Base-by-base conservation (phyloP, 2,888 invertebrate genomes). In the Eucriotettix oculatus region DNA sequence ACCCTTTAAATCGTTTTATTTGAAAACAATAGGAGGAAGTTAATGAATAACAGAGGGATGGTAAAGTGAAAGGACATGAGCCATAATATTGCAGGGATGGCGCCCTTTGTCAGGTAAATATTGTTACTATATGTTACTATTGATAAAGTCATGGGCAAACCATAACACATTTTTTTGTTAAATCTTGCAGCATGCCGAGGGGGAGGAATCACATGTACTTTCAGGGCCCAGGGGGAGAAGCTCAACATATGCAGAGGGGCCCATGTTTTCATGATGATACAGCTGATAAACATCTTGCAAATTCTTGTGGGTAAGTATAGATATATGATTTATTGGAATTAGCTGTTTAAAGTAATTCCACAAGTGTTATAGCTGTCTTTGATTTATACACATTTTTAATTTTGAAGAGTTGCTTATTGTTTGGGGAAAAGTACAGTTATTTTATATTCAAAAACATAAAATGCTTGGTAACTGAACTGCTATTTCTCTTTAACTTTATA, bases 51-150 rank as follows among this genome's bases (percentile, higher is more conserved):
- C 58, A 56, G 61, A 63, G 63, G 61, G 62, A 63, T 64, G 60
- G 64, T 60, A 62, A 60, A 64, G 64, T 60, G 59, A 65, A 64
- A 61, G 65, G 65, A 65, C 64, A 86, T 86, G 86, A 85, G 85
- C 84, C 86, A 86, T 75, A 86, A 86, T 77, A 79, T 86, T 80
- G 80, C 82, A 74, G 86, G 85, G 78, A 86, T 86, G 86, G 84
- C 85, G 74, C 82, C 85, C 72, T 86, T 84, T 76, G 72, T 73
- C 64, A 69, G 68, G 69, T 70, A 66, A 52, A 57, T 16, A 54
- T 44, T 44, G 17, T 16, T 41, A 10, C 12, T 56, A 40, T 9
- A 11, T 43, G 44, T 42, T 43, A 52, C 44, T 43, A 42, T 54
- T 58, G 42, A 55, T 54, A 14, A 9, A 16, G 14, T 42, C n/a